Base-by-base conservation (phyloP, 64 coral and sea anemone species). In the Stichodactyla mertensii region DNA sequence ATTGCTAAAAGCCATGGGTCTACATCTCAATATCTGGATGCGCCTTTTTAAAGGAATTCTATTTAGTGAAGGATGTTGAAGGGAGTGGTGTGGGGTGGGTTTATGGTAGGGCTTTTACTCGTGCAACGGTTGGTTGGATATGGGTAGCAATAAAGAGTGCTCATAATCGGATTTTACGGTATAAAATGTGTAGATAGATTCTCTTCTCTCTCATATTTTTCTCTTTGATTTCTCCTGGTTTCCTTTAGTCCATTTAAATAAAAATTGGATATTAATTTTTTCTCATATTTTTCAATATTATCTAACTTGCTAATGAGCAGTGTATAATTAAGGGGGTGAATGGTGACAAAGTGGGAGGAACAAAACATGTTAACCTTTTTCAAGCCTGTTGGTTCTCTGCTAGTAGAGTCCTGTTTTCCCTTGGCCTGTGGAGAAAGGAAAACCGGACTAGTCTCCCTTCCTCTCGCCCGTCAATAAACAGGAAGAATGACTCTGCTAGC, bases 261-360 rank as follows among this genome's bases (percentile, higher is more conserved):
- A 31, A 26, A 74, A 36, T 26, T 9, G 5, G 18, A 24, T 27
- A 71, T 9, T 11, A 8, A 20, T 27, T 13, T 28, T 71, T 28
- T 58, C 14, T n/a, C 11, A 27, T 74, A 74, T 74, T 74, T 36
- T 31, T 10, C 69, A 74, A 31, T 2, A 74, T 74, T 36, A 10
- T 74, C n/a, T 74, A 27, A 22, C 19, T 69, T 1, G 64, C 69
- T 74, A 74, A 74, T 9, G 69, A 27, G 69, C 27, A 74, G 10
- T 66, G 22, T 66, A n/a, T 66, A 66, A 66, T 66, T 74, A 74
- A 74, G 69, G 69, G 69, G 24, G 51, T 81, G 31, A 53, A 55
- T 53, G 78, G 31, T 52, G 14, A 20, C 78, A 52, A 81, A 81
- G 5, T 9, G 78, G 78, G 78, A 81, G 78, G 78, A 81, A 53